Percentiles rank a stretch among this genome's conserved stretches.
These are phyloP conservation scores for Calcarius ornatus DNA, from an alignment of 2,113 vertebrate species.

Conservation along the genomic window DNA sequence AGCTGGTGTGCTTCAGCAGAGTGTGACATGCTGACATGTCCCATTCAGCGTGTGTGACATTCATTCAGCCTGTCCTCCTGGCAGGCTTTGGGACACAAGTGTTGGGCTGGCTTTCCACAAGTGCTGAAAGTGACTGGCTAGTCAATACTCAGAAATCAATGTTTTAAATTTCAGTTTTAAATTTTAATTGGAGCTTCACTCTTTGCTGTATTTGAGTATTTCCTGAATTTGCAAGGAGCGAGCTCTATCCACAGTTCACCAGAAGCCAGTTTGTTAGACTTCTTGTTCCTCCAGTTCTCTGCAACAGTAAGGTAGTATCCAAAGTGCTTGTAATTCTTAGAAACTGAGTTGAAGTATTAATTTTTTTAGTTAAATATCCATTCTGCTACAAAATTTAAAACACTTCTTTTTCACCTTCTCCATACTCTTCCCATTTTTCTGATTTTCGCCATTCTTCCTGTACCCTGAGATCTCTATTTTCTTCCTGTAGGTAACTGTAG, in stretches of 20 bases:
- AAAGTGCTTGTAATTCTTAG: neutral
- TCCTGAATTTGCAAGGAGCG: neutral
- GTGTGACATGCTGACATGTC: neutral
- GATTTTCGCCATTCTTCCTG: neutral
- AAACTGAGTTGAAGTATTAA: neutral
- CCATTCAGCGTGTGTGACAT: neutral
- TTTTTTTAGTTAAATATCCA: neutral
- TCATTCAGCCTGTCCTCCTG: neutral
- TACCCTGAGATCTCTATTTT: neutral
- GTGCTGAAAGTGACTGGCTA: neutral
- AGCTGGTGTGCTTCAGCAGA: neutral
- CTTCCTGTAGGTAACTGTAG: neutral
- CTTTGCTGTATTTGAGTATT: neutral
- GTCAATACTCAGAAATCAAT: neutral
- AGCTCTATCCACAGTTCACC: neutral
- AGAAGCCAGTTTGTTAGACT: neutral
- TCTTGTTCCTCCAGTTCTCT: neutral
- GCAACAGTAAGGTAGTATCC: neutral
- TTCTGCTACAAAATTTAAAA: neutral
- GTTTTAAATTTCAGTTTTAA: neutral
- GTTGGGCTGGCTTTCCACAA: neutral
- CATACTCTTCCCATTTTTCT: neutral
- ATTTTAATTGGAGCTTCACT: neutral
- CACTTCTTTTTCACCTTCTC: neutral
- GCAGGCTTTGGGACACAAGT: neutral